These are phyloP conservation scores for Hesperophylax magnus DNA, from an alignment of 1,140 invertebrate genomes.

Conservation along the genomic window DNA sequence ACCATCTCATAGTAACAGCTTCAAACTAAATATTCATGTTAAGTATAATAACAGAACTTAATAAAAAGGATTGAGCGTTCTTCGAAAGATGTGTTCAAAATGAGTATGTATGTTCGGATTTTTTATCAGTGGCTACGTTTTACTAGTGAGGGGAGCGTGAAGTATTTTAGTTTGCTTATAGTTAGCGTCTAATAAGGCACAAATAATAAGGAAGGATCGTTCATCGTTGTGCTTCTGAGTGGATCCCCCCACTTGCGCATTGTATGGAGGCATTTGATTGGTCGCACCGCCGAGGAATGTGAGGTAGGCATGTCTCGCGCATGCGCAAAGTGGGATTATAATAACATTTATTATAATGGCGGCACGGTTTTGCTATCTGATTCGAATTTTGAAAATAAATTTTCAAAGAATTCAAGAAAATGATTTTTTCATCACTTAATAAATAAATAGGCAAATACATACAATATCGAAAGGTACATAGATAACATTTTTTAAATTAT, in stretches of 20 bases:
- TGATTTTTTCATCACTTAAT: too few relatives aligned
- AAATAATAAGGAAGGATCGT: slow-evolving; percentile 37
- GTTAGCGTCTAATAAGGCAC: slow-evolving; percentile 40
- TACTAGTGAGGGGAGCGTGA: neutral
- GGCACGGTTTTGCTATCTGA: slow-evolving; percentile 15
- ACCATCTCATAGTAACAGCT: slow-evolving; percentile 6
- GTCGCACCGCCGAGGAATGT: slow-evolving; percentile 47
- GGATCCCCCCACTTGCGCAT: slow-evolving; percentile 35
- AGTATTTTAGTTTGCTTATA: slow-evolving; percentile 7
- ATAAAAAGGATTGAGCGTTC: neutral
- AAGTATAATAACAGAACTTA: neutral
- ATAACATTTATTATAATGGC: slow-evolving; percentile 30
- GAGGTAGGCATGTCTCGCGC: slow-evolving; percentile 49
- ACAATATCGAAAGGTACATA: too few relatives aligned
- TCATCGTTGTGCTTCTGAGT: slow-evolving; percentile 38
- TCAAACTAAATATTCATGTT: neutral
- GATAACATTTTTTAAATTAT: too few relatives aligned
- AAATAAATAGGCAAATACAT: too few relatives aligned
- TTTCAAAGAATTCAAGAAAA: too few relatives aligned
- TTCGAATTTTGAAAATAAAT: too few relatives aligned
- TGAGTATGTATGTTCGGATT: neutral
- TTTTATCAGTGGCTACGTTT: neutral
- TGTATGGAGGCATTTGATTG: slow-evolving; percentile 39
- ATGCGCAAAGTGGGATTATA: slow-evolving; percentile 45
- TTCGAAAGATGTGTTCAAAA: neutral